These are phyloP conservation scores for Shinisaurus crocodilurus DNA, from an alignment of 2,113 vertebrate species.

Conservation along the genomic window DNA sequence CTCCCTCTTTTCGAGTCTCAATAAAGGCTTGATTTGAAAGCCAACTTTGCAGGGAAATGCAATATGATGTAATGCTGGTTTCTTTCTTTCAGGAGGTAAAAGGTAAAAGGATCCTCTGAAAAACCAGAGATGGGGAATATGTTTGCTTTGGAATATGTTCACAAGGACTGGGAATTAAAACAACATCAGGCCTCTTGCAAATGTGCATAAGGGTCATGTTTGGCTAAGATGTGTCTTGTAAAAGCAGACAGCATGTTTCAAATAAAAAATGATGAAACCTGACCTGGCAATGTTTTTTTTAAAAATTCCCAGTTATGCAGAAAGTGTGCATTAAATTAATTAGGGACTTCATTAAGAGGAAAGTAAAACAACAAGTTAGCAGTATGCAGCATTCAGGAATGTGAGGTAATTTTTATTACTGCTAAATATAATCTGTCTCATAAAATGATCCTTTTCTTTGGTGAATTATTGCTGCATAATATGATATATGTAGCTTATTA, in stretches of 20 bases:
- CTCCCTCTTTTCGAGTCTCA: background rate
- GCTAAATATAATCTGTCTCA: conserved; percentile 92
- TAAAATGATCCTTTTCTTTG: conserved; percentile 88
- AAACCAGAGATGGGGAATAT: conserved; percentile 71
- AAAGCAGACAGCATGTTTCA: conserved; percentile 81
- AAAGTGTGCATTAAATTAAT: conserved; percentile 94
- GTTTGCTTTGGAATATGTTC: conserved; percentile 65
- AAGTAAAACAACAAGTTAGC: conserved; percentile 82
- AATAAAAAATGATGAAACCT: conserved; percentile 84
- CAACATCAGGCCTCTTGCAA: conserved; percentile 71
- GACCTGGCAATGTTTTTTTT: conserved; percentile 90
- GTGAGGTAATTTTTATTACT: conserved; percentile 90
- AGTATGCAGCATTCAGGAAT: conserved; percentile 85
- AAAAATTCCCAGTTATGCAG: conserved; percentile 90
- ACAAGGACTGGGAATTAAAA: conserved; percentile 72
- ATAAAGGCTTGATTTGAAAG: rapidly evolving
- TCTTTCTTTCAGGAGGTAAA: conserved; percentile 4
- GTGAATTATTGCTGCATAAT: conserved; percentile 82
- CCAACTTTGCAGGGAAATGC: background rate
- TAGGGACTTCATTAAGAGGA: conserved; percentile 91
- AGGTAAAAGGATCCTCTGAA: conserved; percentile 39
- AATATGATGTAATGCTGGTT: background rate
- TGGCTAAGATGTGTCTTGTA: conserved; percentile 86
- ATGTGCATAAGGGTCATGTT: conserved; percentile 89
- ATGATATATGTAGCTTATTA: conserved; percentile 95